These are phyloP conservation scores for Tychaedon coryphoeus DNA, from an alignment of 2,113 vertebrate species.

Conservation along the genomic window DNA sequence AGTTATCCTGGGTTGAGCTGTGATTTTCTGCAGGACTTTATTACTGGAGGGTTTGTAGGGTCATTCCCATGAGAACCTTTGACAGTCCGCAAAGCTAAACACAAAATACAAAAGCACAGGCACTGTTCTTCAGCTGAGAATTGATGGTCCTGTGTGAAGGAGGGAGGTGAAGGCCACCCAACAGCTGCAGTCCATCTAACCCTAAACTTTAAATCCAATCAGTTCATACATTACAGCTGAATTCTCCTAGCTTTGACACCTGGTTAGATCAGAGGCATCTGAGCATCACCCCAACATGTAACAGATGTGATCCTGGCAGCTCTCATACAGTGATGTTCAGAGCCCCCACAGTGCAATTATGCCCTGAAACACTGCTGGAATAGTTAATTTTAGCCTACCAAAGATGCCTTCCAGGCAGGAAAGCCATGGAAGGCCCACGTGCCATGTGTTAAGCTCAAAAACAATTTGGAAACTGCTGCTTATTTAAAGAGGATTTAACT, in stretches of 20 bases:
- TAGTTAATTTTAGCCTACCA: background rate
- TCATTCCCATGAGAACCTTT: background rate
- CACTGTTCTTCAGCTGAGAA: background rate
- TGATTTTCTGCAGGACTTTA: background rate
- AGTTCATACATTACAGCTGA: background rate
- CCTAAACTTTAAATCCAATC: background rate
- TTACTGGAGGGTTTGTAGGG: background rate
- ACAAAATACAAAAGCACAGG: background rate
- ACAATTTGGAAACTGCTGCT: slow-evolving; percentile 42
- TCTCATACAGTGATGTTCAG: background rate
- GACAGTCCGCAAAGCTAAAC: background rate
- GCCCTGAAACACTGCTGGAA: background rate
- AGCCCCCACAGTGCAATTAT: background rate
- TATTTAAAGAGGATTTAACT: slow-evolving; percentile 48
- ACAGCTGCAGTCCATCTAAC: background rate
- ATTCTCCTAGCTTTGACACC: background rate
- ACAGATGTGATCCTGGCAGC: slow-evolving; percentile 30
- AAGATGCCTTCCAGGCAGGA: slow-evolving; percentile 16
- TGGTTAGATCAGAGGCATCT: background rate
- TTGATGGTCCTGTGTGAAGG: background rate
- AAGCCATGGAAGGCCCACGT: background rate
- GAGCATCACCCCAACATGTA: background rate
- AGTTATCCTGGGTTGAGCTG: background rate
- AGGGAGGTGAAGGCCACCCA: background rate
- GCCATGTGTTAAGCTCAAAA: background rate